These are phyloP conservation scores for Antedon mediterranea DNA, from an alignment of 53 echinoderm and acorn worm species.

Conservation along the genomic window DNA sequence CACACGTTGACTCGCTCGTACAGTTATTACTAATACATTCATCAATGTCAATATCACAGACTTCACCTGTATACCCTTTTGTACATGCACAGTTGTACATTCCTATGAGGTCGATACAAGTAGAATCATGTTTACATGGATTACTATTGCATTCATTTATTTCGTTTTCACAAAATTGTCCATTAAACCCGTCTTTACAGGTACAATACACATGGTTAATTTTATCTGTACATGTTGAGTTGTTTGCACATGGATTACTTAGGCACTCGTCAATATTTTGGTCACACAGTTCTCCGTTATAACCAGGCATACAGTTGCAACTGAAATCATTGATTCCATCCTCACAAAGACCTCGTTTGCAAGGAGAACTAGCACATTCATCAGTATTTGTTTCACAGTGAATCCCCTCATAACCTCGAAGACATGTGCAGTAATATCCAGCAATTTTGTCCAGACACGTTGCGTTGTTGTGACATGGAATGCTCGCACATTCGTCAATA, in stretches of 20 bases:
- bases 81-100: not conserved
- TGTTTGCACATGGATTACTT: not conserved
- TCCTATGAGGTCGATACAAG: not conserved
- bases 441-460: not conserved
- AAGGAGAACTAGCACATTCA: not conserved
- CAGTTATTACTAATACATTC: not conserved
- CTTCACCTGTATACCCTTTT: not conserved
- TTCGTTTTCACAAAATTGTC: not conserved
- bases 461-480: not conserved
- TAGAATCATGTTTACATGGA: not conserved
- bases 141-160: not conserved
- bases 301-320: not conserved
- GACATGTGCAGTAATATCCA: not conserved
- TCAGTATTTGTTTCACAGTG: not conserved
- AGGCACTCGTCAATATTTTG: not conserved
- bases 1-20: not conserved
- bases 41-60: not conserved
- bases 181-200: not conserved
- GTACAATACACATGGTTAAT: not conserved
- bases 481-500: constrained; percentile 1
- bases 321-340: not conserved
- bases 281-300: not conserved
- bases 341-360: not conserved
- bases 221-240: not conserved
- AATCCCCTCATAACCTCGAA: not conserved